Percentiles rank a stretch among this genome's conserved stretches.
Conservation (phyloP, 1,140 invertebrate genomes). For the Limonius californicus region DNA sequence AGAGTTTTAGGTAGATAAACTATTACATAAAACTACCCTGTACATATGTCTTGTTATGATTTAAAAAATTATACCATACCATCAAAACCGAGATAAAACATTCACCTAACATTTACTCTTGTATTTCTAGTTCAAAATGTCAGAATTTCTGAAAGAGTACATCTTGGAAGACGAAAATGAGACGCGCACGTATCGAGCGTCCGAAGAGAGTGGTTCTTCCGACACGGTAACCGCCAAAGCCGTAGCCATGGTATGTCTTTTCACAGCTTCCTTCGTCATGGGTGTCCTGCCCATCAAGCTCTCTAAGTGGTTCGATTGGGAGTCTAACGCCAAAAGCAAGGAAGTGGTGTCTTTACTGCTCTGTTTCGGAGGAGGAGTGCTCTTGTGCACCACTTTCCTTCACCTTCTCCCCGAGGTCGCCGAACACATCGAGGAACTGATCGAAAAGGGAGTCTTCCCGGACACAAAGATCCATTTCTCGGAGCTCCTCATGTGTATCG, state of each 20-base stretch:
- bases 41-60: no score
- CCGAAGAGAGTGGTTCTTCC: not conserved
- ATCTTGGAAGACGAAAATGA: not conserved
- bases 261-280: conserved; percentile 62
- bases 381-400: conserved; percentile 84
- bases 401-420: conserved; percentile 87
- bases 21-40: no score
- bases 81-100: no score
- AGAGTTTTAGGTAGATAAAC: no score
- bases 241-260: conserved; percentile 67
- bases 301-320: conserved; percentile 61
- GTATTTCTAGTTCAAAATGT: not conserved
- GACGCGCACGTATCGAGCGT: not conserved
- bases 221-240: conserved; percentile 54
- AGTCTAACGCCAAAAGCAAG: conserved; percentile 46
- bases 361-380: conserved; percentile 86
- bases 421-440: conserved; percentile 61
- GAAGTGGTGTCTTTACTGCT: conserved; percentile 59
- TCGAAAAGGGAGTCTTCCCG: conserved; percentile 38
- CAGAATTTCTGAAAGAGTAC: not conserved
- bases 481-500: conserved; percentile 66
- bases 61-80: no score
- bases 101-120: no score
- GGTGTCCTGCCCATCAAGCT: conserved; percentile 66
- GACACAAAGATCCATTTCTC: conserved; percentile 62